These are phyloP conservation scores for Chamaea fasciata DNA, from an alignment of 2,113 vertebrate genomes.

Conservation along the genomic window DNA sequence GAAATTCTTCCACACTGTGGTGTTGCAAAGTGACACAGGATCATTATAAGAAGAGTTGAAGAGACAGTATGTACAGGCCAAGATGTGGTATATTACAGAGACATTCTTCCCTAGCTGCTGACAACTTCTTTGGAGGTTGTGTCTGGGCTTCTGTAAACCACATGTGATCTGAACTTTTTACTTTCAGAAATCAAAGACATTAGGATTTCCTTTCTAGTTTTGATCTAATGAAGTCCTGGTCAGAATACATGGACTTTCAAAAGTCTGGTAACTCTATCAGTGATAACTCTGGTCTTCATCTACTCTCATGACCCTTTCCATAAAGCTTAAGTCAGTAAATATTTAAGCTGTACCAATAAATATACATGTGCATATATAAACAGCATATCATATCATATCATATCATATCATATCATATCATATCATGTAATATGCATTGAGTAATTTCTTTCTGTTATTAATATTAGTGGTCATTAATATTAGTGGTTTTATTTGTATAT, in stretches of 20 bases:
- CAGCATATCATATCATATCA: neutral
- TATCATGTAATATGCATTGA: neutral
- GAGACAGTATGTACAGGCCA: neutral
- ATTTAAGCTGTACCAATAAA: neutral
- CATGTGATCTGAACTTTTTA: neutral
- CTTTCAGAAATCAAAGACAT: neutral
- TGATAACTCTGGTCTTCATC: neutral
- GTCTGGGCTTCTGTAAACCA: neutral
- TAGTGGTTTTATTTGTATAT: neutral
- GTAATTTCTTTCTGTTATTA: neutral
- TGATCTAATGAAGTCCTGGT: neutral
- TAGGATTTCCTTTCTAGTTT: neutral
- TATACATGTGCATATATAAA: neutral
- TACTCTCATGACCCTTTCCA: neutral
- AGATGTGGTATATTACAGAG: neutral
- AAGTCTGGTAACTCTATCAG: neutral
- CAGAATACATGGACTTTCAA: neutral
- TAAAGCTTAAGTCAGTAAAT: neutral
- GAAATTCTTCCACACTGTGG: neutral
- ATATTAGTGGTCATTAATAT: neutral
- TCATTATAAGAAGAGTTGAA: neutral
- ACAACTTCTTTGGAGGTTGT: neutral
- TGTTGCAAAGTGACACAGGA: neutral
- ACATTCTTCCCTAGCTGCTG: neutral
- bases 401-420: neutral